Conservation (phyloP, 2,797 vertebrate species). For the Arremon aurantiirostris region DNA sequence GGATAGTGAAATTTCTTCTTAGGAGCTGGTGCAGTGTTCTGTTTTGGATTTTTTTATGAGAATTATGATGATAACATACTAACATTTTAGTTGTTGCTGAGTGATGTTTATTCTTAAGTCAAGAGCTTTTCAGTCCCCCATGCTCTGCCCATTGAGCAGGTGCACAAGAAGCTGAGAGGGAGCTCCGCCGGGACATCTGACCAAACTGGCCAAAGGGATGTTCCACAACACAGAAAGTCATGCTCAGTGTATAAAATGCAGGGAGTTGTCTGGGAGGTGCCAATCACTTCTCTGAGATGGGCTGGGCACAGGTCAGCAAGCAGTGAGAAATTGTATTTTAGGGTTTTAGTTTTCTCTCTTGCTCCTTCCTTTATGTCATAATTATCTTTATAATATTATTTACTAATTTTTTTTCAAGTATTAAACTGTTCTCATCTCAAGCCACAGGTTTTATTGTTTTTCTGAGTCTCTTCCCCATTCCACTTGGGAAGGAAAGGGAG, state of each 20-base stretch:
- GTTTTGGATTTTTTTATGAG: not conserved
- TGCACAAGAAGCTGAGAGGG: not conserved
- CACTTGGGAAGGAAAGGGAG: not conserved
- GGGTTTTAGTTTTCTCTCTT: not conserved
- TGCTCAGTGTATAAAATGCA: not conserved
- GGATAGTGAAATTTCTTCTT: not conserved
- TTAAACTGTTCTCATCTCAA: not conserved
- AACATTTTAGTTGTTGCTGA: not conserved
- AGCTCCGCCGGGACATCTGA: not conserved
- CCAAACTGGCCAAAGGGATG: not conserved
- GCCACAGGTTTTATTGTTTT: not conserved
- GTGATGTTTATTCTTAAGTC: not conserved
- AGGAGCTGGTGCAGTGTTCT: not conserved
- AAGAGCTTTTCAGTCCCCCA: not conserved
- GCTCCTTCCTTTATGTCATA: not conserved
- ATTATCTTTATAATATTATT: not conserved
- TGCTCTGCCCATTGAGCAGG: not conserved
- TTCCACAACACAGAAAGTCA: not conserved
- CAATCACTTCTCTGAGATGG: not conserved
- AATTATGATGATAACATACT: not conserved
- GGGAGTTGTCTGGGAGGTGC: not conserved
- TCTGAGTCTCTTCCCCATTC: not conserved
- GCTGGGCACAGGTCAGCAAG: not conserved
- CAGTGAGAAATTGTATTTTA: not conserved
- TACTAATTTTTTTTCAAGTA: not conserved